Evolutionary conservation across 2,888 invertebrate species (phyloP).

Genomic region (Cloeon dipterum): DNA sequence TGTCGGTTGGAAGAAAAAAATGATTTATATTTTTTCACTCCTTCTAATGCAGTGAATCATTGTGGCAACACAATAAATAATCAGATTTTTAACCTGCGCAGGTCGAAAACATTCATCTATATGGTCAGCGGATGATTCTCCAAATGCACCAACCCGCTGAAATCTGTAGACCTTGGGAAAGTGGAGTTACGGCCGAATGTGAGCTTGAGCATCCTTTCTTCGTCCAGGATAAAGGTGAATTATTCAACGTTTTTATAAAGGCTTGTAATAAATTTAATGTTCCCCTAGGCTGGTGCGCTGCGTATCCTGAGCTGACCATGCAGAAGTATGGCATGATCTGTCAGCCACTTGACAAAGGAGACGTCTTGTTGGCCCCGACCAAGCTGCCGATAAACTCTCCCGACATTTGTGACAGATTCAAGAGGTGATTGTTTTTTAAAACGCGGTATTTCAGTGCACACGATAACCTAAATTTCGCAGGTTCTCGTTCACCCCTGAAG

Average conservation of each 20-base stretch:
- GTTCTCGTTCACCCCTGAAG: slow-evolving; percentile 14
- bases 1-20: too few relatives aligned
- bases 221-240: slow-evolving; percentile 16
- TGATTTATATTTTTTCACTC: too few relatives aligned
- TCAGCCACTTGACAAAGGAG: slow-evolving; percentile 16
- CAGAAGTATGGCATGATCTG: slow-evolving; percentile 19
- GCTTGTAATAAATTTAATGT: too few relatives aligned
- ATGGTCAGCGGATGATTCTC: neutral
- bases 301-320: slow-evolving; percentile 16
- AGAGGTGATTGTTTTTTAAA: slow-evolving; percentile 7
- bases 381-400: slow-evolving; percentile 7
- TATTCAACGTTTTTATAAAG: too few relatives aligned
- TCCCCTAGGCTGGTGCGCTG: slow-evolving; percentile 21
- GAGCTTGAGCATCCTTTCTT: slow-evolving; percentile 17
- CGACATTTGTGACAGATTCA: slow-evolving; percentile 10
- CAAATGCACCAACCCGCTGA: neutral
- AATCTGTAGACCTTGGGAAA: slow-evolving; percentile 4
- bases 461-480: slow-evolving; percentile 6
- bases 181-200: slow-evolving; percentile 14
- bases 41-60: too few relatives aligned
- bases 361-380: slow-evolving; percentile 15
- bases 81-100: too few relatives aligned
- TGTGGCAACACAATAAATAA: too few relatives aligned
- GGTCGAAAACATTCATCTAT: neutral
- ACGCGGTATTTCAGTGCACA: neutral